These are phyloP conservation scores for Sesamia inferens DNA, from an alignment of 2,888 invertebrate species.

Conservation along the genomic window DNA sequence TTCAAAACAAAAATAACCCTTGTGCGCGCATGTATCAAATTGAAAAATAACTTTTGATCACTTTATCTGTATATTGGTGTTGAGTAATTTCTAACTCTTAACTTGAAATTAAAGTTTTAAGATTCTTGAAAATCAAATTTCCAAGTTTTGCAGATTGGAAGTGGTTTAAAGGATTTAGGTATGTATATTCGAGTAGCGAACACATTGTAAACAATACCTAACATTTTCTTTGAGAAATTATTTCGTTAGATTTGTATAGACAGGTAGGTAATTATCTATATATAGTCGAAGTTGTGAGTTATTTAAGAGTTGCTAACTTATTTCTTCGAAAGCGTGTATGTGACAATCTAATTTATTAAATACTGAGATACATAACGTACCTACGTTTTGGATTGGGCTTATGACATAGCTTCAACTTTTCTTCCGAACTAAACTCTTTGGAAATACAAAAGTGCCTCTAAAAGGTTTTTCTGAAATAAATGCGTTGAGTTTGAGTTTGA, in stretches of 20 bases:
- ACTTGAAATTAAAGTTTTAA: background rate
- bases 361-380: background rate
- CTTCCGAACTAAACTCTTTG: no score
- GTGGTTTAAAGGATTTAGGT: no score
- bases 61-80: background rate
- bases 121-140: background rate
- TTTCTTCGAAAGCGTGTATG: background rate
- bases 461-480: no score
- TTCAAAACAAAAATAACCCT: no score
- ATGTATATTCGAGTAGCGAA: no score
- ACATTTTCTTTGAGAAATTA: conserved; percentile 20
- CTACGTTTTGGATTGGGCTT: no score
- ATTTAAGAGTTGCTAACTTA: background rate
- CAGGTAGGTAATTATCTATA: no score
- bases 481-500: no score
- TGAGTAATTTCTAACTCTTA: background rate
- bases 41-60: background rate
- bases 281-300: background rate
- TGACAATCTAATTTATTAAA: background rate
- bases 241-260: conserved; percentile 4
- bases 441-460: no score
- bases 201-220: conserved; percentile 2
- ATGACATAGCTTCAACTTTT: no score
- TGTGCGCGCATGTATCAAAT: background rate
- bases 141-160: no score